Evolutionary conservation across 2,888 invertebrate species (phyloP), one percentile per base, ranked within the genome.

Genomic region (Sisyra nigra): DNA sequence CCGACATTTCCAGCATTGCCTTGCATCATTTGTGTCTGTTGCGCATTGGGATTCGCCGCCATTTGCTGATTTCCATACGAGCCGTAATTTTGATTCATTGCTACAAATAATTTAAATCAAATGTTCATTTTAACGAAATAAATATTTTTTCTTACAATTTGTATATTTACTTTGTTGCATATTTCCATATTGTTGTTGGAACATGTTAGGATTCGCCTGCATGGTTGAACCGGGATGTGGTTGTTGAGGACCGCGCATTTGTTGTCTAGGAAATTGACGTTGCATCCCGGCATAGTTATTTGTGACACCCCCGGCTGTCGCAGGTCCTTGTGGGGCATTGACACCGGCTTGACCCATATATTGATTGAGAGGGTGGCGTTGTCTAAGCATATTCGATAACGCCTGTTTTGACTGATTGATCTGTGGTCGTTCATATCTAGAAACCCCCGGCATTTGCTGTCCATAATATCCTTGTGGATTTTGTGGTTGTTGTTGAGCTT

Each of bases 371-470:
- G 86, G 85, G 49, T 82, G 70, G 4, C 89, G 70, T 53, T 80
- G 76, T 0, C 86, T 71, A 42, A 91, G 63, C 86, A 91, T 85
- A 54, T 86, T 80, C 41, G 84, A 83, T 32, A 91, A 65, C 0
- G 89, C 89, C 57, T 85, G 86, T 55, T 91, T 89, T 4, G 83
- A 81, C 51, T 80, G 81, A 57, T 80, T 80, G 51, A 81, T 62
- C 47, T 60, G 60, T 1, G 66, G 65, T 14, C 67, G 53, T 49
- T 68, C 67, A 48, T 67, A 68, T 45, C 67, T 57, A 48, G 63
- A 65, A 11, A 65, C 63, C 54, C 52, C 56, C 45, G 67, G 61
- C 54, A 68, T 60, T 53, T 69, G 69, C 43, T 65, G 67, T 5
- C 66, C 65, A 48, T 69, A 69, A 44, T 63, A 66, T 40, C 65